Evolutionary conservation across 2,797 vertebrate species (phyloP).

Genomic region (Myiotriccus ornatus): DNA sequence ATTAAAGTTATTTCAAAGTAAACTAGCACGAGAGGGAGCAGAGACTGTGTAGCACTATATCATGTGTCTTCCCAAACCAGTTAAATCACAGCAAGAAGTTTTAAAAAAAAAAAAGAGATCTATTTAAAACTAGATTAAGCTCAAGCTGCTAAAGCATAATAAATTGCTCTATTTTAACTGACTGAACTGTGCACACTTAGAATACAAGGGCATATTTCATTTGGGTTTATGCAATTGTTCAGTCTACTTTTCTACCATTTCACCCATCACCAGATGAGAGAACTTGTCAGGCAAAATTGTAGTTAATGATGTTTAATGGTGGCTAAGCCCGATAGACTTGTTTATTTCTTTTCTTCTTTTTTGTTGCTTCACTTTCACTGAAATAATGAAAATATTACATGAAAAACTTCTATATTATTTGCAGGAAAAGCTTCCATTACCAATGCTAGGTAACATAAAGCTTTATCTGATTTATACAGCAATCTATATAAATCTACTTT

Average conservation of each 20-base stretch:
- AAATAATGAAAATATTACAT: slow-evolving; percentile 74
- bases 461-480: slow-evolving; percentile 76
- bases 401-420: slow-evolving; percentile 68
- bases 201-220: slow-evolving; percentile 71
- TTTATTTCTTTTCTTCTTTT: slow-evolving; percentile 59
- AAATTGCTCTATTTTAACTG: slow-evolving; percentile 72
- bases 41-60: slow-evolving; percentile 13
- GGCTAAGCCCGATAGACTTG: slow-evolving; percentile 52
- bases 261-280: slow-evolving; percentile 66
- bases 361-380: slow-evolving; percentile 64
- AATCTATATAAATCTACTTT: slow-evolving; percentile 77
- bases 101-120: slow-evolving; percentile 45
- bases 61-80: slow-evolving; percentile 61
- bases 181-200: slow-evolving; percentile 66
- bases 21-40: slow-evolving; percentile 8
- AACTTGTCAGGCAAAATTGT: slow-evolving; percentile 73
- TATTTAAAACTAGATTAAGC: slow-evolving; percentile 72
- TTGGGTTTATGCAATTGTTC: slow-evolving; percentile 69
- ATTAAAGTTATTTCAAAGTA: slow-evolving; percentile 63
- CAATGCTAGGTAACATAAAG: slow-evolving; percentile 66
- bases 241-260: slow-evolving; percentile 65
- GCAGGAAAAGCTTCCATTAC: slow-evolving; percentile 61
- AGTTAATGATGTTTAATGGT: slow-evolving; percentile 74
- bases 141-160: slow-evolving; percentile 61
- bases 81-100: slow-evolving; percentile 57